phyloP scores from a whole-genome alignment of 2,113 vertebrate genomes.

The Trinectes maculatus region DNA sequence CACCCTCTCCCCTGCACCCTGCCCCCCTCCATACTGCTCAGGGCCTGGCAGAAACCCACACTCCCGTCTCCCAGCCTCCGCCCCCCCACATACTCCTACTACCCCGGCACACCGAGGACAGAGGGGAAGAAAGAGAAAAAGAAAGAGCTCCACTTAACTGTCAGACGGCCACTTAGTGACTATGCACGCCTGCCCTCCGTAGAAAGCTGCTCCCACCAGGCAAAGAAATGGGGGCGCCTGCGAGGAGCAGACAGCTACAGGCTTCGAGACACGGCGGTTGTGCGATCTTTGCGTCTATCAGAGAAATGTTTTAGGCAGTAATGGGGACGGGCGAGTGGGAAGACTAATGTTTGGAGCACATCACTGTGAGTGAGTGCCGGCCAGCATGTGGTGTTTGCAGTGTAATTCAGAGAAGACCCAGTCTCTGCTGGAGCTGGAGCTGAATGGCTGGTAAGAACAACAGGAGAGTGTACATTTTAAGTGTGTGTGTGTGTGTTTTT shows the following conservation, averaged over 20 bases:
- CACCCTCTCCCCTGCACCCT: constrained; percentile 58
- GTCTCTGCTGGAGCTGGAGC: constrained; percentile 93
- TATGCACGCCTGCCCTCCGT: constrained; percentile 41
- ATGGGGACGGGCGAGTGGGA: constrained; percentile 46
- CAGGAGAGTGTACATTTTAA: constrained; percentile 22
- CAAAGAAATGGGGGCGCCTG: constrained; percentile 53
- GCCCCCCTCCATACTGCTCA: constrained; percentile 71
- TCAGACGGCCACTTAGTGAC: constrained; percentile 63
- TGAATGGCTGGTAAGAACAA: constrained; percentile 89
- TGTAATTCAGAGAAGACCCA: constrained; percentile 95
- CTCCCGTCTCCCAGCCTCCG: constrained; percentile 70
- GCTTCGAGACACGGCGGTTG: constrained; percentile 28
- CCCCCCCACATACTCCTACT: constrained; percentile 71
- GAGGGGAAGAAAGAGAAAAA: constrained; percentile 62
- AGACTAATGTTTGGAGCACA: constrained; percentile 59
- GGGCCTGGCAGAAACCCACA: constrained; percentile 64
- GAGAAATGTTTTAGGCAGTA: constrained; percentile 36
- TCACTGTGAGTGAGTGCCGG: constrained; percentile 46
- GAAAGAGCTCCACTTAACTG: constrained; percentile 64
- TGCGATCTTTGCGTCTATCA: constrained; percentile 29
- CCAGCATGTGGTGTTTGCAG: constrained; percentile 95
- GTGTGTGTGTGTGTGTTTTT: constrained; percentile 18
- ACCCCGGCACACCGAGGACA: constrained; percentile 55
- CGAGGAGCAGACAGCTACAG: constrained; percentile 17
- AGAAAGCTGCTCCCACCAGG: constrained; percentile 25